Conservation (phyloP, 2,797 vertebrate species). For the Gephyroberyx darwinii region DNA sequence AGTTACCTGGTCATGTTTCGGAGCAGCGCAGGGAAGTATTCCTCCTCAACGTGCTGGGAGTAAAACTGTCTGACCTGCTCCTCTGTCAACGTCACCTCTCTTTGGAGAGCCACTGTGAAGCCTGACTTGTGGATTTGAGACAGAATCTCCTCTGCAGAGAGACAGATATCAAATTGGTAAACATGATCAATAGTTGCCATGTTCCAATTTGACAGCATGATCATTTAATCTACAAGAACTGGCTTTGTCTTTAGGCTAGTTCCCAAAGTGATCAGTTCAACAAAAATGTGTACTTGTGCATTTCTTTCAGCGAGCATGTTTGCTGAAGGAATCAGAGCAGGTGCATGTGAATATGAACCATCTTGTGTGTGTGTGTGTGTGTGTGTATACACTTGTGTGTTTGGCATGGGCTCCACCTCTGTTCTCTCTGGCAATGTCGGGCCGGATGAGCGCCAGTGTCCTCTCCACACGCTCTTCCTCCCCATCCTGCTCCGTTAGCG, state of each 20-base stretch:
- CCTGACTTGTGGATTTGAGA: slow-evolving; percentile 74
- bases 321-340: background rate
- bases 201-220: slow-evolving; percentile 4
- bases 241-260: background rate
- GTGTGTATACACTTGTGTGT: slow-evolving; percentile 22
- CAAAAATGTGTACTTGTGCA: background rate
- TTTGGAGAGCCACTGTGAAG: slow-evolving; percentile 82
- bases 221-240: background rate
- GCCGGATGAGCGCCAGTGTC: slow-evolving; percentile 84
- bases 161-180: slow-evolving; percentile 12
- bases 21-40: slow-evolving; percentile 77
- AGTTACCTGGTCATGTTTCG: slow-evolving; percentile 79
- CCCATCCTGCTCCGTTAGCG: slow-evolving; percentile 66
- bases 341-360: background rate
- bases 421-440: slow-evolving; percentile 80
- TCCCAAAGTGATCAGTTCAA: background rate
- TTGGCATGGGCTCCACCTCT: slow-evolving; percentile 81
- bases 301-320: background rate
- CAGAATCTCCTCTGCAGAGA: slow-evolving; percentile 78
- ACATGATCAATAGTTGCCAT: background rate
- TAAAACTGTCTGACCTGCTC: slow-evolving; percentile 82
- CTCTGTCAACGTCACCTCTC: slow-evolving; percentile 75
- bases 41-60: slow-evolving; percentile 74
- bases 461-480: slow-evolving; percentile 79
- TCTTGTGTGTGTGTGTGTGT: background rate